phyloP scores from a whole-genome alignment of 2,113 vertebrate genomes.

The Macaca mulatta region DNA sequence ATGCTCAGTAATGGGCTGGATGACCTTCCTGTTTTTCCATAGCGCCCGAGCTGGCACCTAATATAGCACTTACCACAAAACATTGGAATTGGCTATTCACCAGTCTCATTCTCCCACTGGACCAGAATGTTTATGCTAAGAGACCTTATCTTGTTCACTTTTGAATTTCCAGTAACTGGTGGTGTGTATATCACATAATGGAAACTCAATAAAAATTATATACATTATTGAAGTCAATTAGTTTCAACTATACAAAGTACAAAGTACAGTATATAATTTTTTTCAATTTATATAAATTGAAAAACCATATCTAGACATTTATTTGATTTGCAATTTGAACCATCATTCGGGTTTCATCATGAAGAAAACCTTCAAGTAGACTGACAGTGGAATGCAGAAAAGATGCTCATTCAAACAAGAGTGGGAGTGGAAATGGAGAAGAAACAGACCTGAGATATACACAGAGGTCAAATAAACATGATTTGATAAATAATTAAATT shows the following conservation, averaged over 20 bases:
- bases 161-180: background rate
- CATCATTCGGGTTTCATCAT: background rate
- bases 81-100: background rate
- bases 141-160: background rate
- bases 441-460: background rate
- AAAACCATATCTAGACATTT: background rate
- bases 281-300: background rate
- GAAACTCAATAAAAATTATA: background rate
- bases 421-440: background rate
- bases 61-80: background rate
- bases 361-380: background rate
- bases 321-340: background rate
- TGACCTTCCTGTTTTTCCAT: background rate
- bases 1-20: background rate
- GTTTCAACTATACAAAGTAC: background rate
- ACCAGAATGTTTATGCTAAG: background rate
- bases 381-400: background rate
- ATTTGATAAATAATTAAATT: background rate
- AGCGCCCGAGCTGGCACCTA: accelerated
- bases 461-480: background rate
- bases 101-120: background rate
- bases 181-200: background rate
- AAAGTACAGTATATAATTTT: too few relatives aligned
- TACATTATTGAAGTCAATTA: background rate
- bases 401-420: background rate